A percentile compares a stretch with the other conserved stretches of the same genome.
These are phyloP conservation scores for Pachymerium ferrugineum DNA, from an alignment of 2,888 invertebrate genomes.

Conservation along the genomic window DNA sequence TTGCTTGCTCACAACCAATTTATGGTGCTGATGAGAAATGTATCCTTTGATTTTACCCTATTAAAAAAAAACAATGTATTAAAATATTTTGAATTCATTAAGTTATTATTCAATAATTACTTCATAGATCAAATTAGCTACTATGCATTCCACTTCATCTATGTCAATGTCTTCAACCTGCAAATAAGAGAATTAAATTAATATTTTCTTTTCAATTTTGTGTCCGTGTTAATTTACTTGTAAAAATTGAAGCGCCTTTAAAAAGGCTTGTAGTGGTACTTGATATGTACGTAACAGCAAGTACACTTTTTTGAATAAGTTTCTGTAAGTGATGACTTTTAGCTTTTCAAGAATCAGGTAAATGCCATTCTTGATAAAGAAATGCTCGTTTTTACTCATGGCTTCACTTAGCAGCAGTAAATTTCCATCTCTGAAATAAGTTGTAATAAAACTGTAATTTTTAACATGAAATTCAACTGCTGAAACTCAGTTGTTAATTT, in stretches of 20 bases:
- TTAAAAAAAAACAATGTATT: not conserved
- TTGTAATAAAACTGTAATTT: not conserved
- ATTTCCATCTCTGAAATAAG: conserved; percentile 66
- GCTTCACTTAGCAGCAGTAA: conserved; percentile 73
- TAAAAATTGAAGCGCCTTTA: conserved; percentile 67
- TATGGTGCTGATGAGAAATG: conserved; percentile 93
- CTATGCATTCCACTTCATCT: conserved; percentile 92
- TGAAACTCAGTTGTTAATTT: not conserved
- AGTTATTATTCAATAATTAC: conserved; percentile 41
- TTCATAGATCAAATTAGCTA: conserved; percentile 92
- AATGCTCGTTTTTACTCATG: conserved; percentile 77
- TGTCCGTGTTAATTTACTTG: conserved; percentile 43
- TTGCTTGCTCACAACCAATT: conserved; percentile 93
- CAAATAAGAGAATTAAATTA: conserved; percentile 15
- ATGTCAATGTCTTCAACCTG: conserved; percentile 73
- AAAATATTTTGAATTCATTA: conserved; percentile 19
- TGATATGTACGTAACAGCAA: conserved; percentile 61
- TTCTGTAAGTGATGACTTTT: conserved; percentile 89
- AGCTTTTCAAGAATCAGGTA: conserved; percentile 95
- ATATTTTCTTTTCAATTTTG: not conserved
- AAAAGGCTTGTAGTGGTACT: conserved; percentile 77
- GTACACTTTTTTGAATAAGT: conserved; percentile 87
- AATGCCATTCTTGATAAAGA: conserved; percentile 95
- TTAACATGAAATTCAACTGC: not conserved
- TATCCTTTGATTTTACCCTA: conserved; percentile 94